phyloP scores from a whole-genome alignment of 2,888 invertebrate genomes.

The Drosophila villosipedis region DNA sequence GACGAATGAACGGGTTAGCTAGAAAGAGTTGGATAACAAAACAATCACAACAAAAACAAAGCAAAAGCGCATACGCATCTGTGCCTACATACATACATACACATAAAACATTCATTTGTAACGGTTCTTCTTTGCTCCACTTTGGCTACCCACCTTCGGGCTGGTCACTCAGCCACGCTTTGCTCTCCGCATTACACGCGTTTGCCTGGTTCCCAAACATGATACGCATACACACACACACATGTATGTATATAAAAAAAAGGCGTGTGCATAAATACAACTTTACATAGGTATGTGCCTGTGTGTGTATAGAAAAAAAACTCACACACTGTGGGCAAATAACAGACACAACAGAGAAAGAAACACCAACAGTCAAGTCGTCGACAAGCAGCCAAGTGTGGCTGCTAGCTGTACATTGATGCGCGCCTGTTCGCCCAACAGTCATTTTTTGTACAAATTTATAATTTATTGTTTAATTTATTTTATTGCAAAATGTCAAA shows the following conservation, averaged over 20 bases:
- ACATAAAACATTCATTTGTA: constrained; percentile 21
- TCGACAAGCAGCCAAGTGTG: constrained; percentile 14
- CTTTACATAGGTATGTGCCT: constrained; percentile 8
- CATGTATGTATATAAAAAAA: constrained; percentile 16
- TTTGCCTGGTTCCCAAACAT: constrained; percentile 31
- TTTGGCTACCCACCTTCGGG: constrained; percentile 8
- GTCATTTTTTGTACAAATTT: constrained; percentile 82
- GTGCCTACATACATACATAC: constrained; percentile 1
- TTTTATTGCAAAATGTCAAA: constrained; percentile 77
- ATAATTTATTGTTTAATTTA: constrained; percentile 82
- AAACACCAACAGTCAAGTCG: constrained; percentile 22
- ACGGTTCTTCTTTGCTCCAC: constrained; percentile 26
- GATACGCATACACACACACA: constrained; percentile 30
- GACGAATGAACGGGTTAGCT: neutral
- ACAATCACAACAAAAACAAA: constrained; percentile 14
- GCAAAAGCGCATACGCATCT: constrained; percentile 16
- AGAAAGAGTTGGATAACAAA: constrained; percentile 2
- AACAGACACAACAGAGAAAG: constrained; percentile 42
- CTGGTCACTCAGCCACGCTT: constrained; percentile 28
- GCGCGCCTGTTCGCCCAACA: constrained; percentile 73
- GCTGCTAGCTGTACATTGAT: constrained; percentile 46
- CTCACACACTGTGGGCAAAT: constrained; percentile 45
- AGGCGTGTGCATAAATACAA: constrained; percentile 8
- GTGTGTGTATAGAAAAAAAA: constrained; percentile 35
- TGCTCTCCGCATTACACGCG: constrained; percentile 36